Conservation (phyloP, 2,113 vertebrate genomes). For the Ageneiosus marmoratus region DNA sequence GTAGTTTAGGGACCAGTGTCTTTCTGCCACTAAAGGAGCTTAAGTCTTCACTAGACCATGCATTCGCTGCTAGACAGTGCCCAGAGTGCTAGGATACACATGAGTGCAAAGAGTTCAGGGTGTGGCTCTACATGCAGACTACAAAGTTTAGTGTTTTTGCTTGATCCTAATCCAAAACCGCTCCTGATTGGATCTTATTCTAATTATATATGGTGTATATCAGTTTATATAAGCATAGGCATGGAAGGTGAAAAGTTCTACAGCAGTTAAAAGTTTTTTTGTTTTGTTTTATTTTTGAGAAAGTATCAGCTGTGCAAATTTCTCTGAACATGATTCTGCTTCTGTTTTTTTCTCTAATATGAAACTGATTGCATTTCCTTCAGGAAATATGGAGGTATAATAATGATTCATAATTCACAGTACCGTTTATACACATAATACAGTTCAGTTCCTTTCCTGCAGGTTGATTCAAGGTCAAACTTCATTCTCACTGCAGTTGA, state of each 20-base stretch:
- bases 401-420: neutral
- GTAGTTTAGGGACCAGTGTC: slow-evolving; percentile 16
- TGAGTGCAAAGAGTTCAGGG: slow-evolving; percentile 3
- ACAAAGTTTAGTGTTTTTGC: neutral
- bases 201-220: neutral
- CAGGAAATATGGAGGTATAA: neutral
- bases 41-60: slow-evolving; percentile 16
- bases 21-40: neutral
- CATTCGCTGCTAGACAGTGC: neutral
- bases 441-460: neutral
- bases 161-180: neutral
- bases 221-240: too few relatives aligned
- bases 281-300: too few relatives aligned
- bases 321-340: neutral
- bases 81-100: slow-evolving; percentile 1
- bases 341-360: neutral
- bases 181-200: neutral
- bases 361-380: neutral
- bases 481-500: neutral
- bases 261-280: neutral
- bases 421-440: neutral
- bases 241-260: neutral
- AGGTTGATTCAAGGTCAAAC: neutral
- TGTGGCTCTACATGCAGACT: neutral
- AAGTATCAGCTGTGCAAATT: neutral